Base-by-base conservation (phyloP, 2,888 invertebrate genomes). In the Plagodis pulveraria region DNA sequence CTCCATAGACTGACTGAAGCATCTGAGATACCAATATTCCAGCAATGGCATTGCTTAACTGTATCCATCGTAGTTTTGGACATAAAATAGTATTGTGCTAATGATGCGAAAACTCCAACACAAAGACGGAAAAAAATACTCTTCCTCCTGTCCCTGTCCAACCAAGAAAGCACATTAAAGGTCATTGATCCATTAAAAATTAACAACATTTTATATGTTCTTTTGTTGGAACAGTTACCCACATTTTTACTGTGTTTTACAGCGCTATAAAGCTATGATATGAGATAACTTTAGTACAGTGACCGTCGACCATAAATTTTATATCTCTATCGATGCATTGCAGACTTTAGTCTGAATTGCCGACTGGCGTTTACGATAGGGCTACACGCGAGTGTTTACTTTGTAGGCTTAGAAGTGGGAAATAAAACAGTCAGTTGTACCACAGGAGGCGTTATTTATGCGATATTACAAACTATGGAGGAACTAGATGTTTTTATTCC, bases 251-350 rank as follows among this genome's bases (percentile, higher is more conserved):
- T n/a, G n/a, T n/a, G n/a, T n/a, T n/a, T n/a, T n/a, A 56, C 55
- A 60, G 41, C 51, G 55, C 51, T 48, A 51, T 60, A 60, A 60
- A 60, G 48, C 55, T 56, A 48, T 56, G 35, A 54, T 54, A 54
- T 51, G 50, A 40, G 51, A 51, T 51, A 51, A 48, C 53, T 57
- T 58, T 59, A 53, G 48, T 44, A 36, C 52, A 50, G 12, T 48
- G 53, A 50, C 59, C 12, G 53, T 52, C 36, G n/a, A 47, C 42
- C 46, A 41, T 62, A 57, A 62, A 62, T 38, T 54, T 62, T 62
- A 62, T 61, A 40, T 54, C 42, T 45, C 36, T 40, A 52, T 53
- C 43, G 44, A 62, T 50, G 53, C 50, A 50, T 11, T 22, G 34
- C 57, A 43, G 5, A 22, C 22, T 22, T 22, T 22, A 42, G 35